These are phyloP conservation scores for Perca fluviatilis DNA, from an alignment of 2,113 vertebrate genomes.

Conservation along the genomic window DNA sequence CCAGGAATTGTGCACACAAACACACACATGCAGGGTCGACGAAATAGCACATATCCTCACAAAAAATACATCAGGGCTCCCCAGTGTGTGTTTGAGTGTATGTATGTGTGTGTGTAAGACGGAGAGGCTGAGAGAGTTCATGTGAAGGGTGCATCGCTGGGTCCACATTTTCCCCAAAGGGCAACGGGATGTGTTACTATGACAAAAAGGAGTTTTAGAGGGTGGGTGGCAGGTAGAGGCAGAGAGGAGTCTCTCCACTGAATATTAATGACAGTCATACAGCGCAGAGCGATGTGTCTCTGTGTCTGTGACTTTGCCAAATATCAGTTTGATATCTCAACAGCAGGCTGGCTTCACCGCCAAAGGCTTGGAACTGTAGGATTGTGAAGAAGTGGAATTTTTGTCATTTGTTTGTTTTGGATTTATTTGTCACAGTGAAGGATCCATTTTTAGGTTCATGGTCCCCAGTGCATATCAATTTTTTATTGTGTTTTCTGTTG, in stretches of 20 bases:
- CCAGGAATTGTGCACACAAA: slow-evolving; percentile 15
- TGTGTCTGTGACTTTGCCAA: slow-evolving; percentile 53
- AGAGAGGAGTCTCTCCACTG: slow-evolving; percentile 37
- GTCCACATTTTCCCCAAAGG: slow-evolving; percentile 43
- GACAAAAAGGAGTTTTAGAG: slow-evolving; percentile 50
- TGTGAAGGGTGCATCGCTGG: slow-evolving; percentile 35
- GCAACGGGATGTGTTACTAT: slow-evolving; percentile 54
- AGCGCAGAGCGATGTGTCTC: slow-evolving; percentile 34
- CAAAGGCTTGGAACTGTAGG: slow-evolving; percentile 5
- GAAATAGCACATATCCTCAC: neutral
- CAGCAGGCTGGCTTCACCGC: slow-evolving; percentile 17
- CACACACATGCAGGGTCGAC: neutral
- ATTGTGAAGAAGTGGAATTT: neutral
- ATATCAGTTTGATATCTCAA: slow-evolving; percentile 45
- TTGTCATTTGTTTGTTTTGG: slow-evolving; percentile 44
- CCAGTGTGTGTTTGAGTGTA: slow-evolving; percentile 1
- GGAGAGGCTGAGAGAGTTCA: slow-evolving; percentile 31
- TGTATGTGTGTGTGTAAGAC: neutral
- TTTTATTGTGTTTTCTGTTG: too few relatives aligned
- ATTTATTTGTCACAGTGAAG: slow-evolving; percentile 20
- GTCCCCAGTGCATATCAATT: neutral
- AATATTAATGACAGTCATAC: slow-evolving; percentile 65
- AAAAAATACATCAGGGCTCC: slow-evolving; percentile 22
- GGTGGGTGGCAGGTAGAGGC: slow-evolving; percentile 48
- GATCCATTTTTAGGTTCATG: slow-evolving; percentile 14